Conservation (phyloP, 2,888 invertebrate species). For the Eupeodes latifasciatus region DNA sequence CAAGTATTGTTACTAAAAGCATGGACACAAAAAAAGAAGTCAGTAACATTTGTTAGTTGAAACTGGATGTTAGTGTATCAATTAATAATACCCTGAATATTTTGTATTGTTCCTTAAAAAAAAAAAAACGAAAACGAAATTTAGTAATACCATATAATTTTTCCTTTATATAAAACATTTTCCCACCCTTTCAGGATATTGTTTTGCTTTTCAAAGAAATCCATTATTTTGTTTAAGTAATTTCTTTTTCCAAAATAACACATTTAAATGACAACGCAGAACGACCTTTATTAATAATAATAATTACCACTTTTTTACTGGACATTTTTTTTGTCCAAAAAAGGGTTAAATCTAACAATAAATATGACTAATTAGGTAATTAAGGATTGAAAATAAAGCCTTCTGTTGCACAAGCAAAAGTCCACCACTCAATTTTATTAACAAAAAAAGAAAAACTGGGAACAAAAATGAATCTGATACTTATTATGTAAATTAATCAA, state of each 20-base stretch:
- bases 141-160: too few relatives aligned
- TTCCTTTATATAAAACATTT: too few relatives aligned
- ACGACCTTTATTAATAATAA: conserved; percentile 14
- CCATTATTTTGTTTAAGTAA: not conserved
- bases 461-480: conserved; percentile 67
- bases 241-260: conserved; percentile 29
- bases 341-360: conserved; percentile 65
- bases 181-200: too few relatives aligned
- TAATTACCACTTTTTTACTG: conserved; percentile 40
- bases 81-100: too few relatives aligned
- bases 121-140: too few relatives aligned
- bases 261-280: conserved; percentile 55
- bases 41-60: too few relatives aligned
- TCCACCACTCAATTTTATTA: conserved; percentile 59
- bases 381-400: conserved; percentile 49
- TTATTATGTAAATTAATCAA: conserved; percentile 75
- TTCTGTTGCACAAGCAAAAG: conserved; percentile 70
- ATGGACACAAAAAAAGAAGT: too few relatives aligned
- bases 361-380: conserved; percentile 70
- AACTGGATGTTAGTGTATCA: too few relatives aligned
- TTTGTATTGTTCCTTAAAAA: too few relatives aligned
- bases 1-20: too few relatives aligned
- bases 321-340: not conserved
- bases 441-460: not conserved
- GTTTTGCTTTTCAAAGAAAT: not conserved